Evolutionary conservation across 2,113 vertebrate species (phyloP), one percentile per base, ranked within the genome.

Genomic region (Potamarius usumacintae): DNA sequence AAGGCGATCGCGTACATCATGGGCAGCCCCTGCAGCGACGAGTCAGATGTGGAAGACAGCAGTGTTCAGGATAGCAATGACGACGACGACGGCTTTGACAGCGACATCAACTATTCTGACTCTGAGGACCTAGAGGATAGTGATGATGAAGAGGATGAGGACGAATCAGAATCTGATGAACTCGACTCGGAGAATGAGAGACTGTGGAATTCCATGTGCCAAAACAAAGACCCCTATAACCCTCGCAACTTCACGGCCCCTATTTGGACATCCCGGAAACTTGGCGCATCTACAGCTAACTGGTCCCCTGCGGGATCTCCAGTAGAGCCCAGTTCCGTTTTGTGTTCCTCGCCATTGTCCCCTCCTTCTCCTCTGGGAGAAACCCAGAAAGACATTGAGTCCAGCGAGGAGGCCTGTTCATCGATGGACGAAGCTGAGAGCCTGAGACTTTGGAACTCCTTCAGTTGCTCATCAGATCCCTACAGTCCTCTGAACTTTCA

Each of bases 1-100:
- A 97, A 94, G 78, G 34, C 95, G 15, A 99, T 99, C n/a, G 96
- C 97, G 82, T 99, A 96, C 90, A 99, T 99, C 90, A 95, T 99
- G 92, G 97, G 98, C 18, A 96, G 95, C 58, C 93, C 92, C 6
- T 94, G 94, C 86, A 97, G 97, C 0, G 97, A 92, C 2, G 92
- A 93, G 81, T 93, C 93, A 55, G 96, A 87, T 0, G 95, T 89
- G 14, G 94, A 91, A 0, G 96, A 96, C 81, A 93, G 95, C 80
- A 30, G 65, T 0, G 93, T 91, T 22, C 94, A 91, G 7, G 90
- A 89, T 57, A 42, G 42, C 20, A 83, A 67, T 5, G 82, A 90
- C 0, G 90, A 90, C 0, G 90, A 96, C 0, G 90, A 96, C 0
- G 97, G 98, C 1, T 99, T 99, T 78, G 95, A 98, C 72, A 98